Base-by-base conservation (phyloP, 37 sponge, comb jelly and placozoan species). In the Lycopodina hypogea region DNA sequence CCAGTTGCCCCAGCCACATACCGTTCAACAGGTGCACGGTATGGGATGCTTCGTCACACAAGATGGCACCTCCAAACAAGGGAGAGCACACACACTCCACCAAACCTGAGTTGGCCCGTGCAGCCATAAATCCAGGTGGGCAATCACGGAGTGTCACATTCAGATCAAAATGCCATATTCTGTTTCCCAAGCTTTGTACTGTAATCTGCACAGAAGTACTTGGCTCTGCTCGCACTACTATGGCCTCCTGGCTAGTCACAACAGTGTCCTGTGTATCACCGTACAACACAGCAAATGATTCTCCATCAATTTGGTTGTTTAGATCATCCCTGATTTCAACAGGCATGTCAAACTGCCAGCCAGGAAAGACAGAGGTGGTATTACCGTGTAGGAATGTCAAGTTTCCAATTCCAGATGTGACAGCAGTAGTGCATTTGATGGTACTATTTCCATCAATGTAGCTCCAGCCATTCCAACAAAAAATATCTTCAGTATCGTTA, bases 381-480 rank as follows among this genome's bases (percentile, higher is more conserved):
- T 14, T 58, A 24, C 26, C 26, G 4, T 21, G 9, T 26, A 58
- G 59, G 23, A 24, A 24, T 26, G 23, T 21, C 59, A 58, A 21
- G 3, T 3, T 58, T 17, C 66, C 30, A 26, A 58, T 58, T 18
- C 14, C 59, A 3, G 59, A 58, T 58, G 59, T 58, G 14, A 58
- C 14, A 24, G 4, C 26, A 21, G 6, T 19, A 14, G 26, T 26
- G 26, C 59, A 58, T 6, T 58, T 24, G 23, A 26, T 58, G 26
- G 15, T 8, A 29, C 4, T 34, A 67, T 29, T 26, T 30, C 3
- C 38, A 67, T 35, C 33, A 37, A 35, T 30, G 15, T 67, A 33
- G 21, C 4, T 30, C 38, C 68, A 33, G 37, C 21, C 37, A 58
- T 58, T 58, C 90, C 90, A 90, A 56, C 86, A 81, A 42, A 90